phyloP scores from a whole-genome alignment of 1,140 invertebrate genomes.

The Lepidotrigona ventralis region DNA sequence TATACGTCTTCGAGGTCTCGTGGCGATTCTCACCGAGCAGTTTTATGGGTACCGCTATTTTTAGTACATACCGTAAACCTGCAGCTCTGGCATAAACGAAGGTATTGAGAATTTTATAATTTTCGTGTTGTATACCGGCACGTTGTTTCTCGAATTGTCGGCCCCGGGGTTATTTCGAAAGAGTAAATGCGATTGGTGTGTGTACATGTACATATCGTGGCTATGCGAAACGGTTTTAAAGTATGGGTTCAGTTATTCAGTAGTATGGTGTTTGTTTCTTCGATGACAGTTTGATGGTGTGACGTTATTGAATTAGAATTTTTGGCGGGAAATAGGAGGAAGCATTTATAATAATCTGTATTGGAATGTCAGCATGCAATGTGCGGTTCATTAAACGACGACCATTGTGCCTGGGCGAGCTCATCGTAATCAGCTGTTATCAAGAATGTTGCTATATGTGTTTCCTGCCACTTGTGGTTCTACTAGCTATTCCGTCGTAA shows the following conservation, averaged over 20 bases:
- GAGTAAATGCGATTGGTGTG: not conserved
- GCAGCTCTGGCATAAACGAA: constrained; percentile 39
- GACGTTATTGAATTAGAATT: not conserved
- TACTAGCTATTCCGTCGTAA: constrained; percentile 42
- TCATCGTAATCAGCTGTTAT: constrained; percentile 65
- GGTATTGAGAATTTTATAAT: constrained; percentile 48
- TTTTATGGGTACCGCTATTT: constrained; percentile 69
- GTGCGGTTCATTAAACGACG: constrained; percentile 26
- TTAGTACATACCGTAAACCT: constrained; percentile 64
- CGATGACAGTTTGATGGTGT: not conserved
- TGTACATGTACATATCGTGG: not conserved
- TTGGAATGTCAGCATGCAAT: constrained; percentile 7
- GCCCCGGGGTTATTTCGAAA: not conserved
- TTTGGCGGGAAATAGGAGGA: constrained; percentile 42
- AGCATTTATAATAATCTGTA: not conserved
- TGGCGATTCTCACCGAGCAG: constrained; percentile 53
- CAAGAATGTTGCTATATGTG: constrained; percentile 40
- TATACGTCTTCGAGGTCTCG: constrained; percentile 50
- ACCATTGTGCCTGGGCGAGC: constrained; percentile 41
- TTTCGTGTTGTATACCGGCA: constrained; percentile 38
- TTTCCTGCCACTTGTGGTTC: constrained; percentile 52
- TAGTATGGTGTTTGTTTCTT: not conserved
- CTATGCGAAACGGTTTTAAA: constrained; percentile 3
- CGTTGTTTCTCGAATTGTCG: not conserved
- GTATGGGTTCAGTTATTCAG: not conserved